These are phyloP conservation scores for Sternotherus odoratus DNA, from an alignment of 2,797 vertebrate genomes.

Conservation along the genomic window DNA sequence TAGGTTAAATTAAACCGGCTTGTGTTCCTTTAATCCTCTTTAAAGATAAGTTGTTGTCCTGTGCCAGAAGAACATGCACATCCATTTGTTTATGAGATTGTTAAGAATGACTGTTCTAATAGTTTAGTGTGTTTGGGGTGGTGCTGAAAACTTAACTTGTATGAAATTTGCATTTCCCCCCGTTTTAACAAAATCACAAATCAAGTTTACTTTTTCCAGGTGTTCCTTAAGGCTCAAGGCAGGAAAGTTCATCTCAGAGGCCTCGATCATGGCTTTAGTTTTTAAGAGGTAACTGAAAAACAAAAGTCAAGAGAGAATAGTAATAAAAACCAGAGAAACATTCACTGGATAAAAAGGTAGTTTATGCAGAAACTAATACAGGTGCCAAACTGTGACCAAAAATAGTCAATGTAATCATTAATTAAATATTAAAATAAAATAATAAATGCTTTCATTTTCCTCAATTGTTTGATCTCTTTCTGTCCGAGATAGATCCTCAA, in stretches of 20 bases:
- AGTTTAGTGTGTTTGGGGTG: neutral
- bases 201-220: conserved; percentile 72
- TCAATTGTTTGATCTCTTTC: neutral
- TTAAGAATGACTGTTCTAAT: neutral
- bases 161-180: neutral
- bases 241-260: conserved; percentile 83
- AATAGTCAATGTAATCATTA: neutral
- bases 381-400: neutral
- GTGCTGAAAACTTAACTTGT: neutral
- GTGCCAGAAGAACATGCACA: neutral
- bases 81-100: neutral
- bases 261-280: conserved; percentile 80
- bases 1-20: neutral
- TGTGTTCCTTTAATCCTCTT: neutral
- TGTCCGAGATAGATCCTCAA: neutral
- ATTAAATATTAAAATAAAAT: neutral
- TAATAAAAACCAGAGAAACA: neutral
- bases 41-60: neutral
- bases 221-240: conserved; percentile 65
- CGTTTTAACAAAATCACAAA: neutral
- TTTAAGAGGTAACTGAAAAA: conserved; percentile 87
- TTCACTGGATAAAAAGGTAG: neutral
- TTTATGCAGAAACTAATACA: neutral
- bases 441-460: neutral
- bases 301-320: neutral